Evolutionary conservation across 2,797 vertebrate species (phyloP), one percentile per base, ranked within the genome.

Genomic region (Channallabes apus): DNA sequence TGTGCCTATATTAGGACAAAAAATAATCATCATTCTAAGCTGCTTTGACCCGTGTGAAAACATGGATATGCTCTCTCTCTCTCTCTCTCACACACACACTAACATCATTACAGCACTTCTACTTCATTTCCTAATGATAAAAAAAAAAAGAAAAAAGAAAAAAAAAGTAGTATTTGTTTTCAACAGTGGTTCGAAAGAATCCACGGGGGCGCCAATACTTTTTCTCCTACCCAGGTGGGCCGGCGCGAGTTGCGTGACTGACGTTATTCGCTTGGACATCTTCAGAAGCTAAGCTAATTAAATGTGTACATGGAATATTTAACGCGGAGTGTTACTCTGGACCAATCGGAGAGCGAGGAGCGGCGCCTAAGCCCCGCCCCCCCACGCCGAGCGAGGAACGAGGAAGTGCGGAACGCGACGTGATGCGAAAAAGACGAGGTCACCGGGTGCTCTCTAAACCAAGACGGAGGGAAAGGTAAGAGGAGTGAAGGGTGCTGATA

Each of bases 401-500:
- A 79, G 56, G 38, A 24, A 72, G 72, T 35, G 59, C 68, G 64
- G 67, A 46, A n/a, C 79, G 84, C 73, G 84, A 81, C 75, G 68
- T 85, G 59, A 78, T 81, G 58, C 38, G 32, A 51, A 56, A 20
- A 67, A n/a, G 35, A 72, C 17, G 22, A 56, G 84, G 84, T 85
- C 84, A 76, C 51, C 46, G 78, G 75, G 51, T 64, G 71, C 29
- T 35, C 69, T 41, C n/a, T 12, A 20, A 51, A 82, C 46, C 72
- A 4, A 73, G 59, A 79, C 4, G 78, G 4, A 83, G 68, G 76
- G 38, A 65, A 83, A 32, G 87, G 86, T 85, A 88, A 46, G 77
- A 80, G 87, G 86, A 91, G 92, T 94, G 95, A 97, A 95, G 95
- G 98, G 96, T 97, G 85, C 88, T 98, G 97, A 98, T 97, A 97